Base-by-base conservation (phyloP, 2,888 invertebrate species). In the Lasioglossum leucozonium region DNA sequence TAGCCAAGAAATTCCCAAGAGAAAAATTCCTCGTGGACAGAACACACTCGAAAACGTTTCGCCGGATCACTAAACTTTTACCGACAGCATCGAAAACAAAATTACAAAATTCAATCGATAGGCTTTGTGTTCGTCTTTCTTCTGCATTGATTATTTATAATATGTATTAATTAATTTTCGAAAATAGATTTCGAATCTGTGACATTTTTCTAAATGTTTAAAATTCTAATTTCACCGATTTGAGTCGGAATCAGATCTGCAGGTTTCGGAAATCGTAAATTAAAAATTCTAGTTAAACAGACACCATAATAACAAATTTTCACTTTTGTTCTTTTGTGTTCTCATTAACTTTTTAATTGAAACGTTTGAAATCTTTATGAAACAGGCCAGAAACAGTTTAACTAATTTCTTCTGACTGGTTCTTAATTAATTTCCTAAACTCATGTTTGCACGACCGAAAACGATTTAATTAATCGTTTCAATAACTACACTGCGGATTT, bases 1-100 rank as follows among this genome's bases (percentile, higher is more conserved):
- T 65, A 65, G 30, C 65, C 34, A 65, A 65, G 65, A 34, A 65
- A 34, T 34, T 65, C 34, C 65, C 65, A 18, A 30, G 65, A 65
- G 30, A 34, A 65, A 34, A 65, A 18, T 65, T 34, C 10, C 65
- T 34, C 58, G 58, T 26, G 26, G 58, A 26, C 58, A 58, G 26
- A 58, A 58, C 26, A 26, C n/a, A 11, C 58, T n/a, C 10, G 3
- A 51, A 10, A 51, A 51, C 22, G 51, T n/a, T 51, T 51, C 51
- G 3, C 22, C 10, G 51, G 10, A 22, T 51, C 51, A 8, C 2
- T 10, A 22, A 51, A n/a, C n/a, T 2, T 5, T 58, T 13, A 13
- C 13, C 4, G 11, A 58, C n/a, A n/a, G 13, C 16, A 1, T 26
- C 26, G 13, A 26, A 26, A 58, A 26, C 5, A 13, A 10, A 58